Base-by-base conservation (phyloP, 2,113 vertebrate genomes). In the Spea multiplicata region DNA sequence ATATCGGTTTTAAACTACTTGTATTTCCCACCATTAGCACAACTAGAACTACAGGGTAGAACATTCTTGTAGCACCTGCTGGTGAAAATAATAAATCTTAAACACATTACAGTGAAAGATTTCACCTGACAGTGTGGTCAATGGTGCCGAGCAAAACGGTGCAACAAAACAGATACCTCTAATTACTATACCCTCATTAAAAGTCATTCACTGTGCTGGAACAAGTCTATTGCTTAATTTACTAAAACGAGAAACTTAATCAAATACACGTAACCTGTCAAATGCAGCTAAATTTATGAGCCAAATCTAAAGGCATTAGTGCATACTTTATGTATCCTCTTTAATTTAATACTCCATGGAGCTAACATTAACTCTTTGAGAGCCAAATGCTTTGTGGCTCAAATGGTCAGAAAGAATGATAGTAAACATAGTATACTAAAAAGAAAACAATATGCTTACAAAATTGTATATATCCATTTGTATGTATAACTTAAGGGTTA, bases 201-300 rank as follows among this genome's bases (percentile, higher is more conserved):
- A 76, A 76, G 74, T 76, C 45, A 76, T 78, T 78, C 71, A 62
- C 68, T 53, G 57, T 78, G 9, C 67, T 50, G 68, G 64, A 71
- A 71, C 57, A 78, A 71, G 68, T 78, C 76, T 78, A 71, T 64
- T 71, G 57, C 68, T 78, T 78, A 71, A 78, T 78, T 78, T 78
- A 78, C 76, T 78, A 78, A 78, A 68, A 69, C 76, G 44, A 71
- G 46, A 50, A 71, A 71, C 67, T 78, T 78, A 78, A 71, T 78
- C 76, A 78, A 78, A 78, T 71, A 71, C 57, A 62, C 69, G 76
- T 78, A 70, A 64, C 76, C 76, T 78, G 76, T 78, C 76, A 78
- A 50, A 78, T 45, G 67, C 16, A 48, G 47, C 55, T 52, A 65
- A 78, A 71, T 78, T 78, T 78, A 78, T 78, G 76, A 78, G 76